phyloP scores from a whole-genome alignment of 2,888 invertebrate genomes.

The Hemistola chrysoprasaria region DNA sequence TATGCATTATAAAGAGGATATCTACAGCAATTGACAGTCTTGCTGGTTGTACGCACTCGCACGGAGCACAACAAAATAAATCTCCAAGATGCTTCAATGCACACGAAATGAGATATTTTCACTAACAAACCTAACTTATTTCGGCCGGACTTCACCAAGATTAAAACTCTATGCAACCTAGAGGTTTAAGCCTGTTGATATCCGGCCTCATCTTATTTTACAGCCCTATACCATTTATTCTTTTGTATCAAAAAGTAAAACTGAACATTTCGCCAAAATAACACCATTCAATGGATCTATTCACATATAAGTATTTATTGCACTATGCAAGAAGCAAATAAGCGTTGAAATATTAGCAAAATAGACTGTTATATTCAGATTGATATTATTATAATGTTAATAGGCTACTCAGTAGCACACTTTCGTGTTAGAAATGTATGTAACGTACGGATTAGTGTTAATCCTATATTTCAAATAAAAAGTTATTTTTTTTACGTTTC shows the following conservation, averaged over 20 bases:
- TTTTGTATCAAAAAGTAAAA: constrained; percentile 36
- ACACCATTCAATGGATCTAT: constrained; percentile 63
- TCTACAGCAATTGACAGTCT: constrained; percentile 81
- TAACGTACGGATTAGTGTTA: too few species aligned
- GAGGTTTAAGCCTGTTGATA: too few species aligned
- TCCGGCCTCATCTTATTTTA: too few species aligned
- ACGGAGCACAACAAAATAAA: constrained; percentile 58
- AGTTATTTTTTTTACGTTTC: too few species aligned
- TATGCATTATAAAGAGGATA: constrained; percentile 74
- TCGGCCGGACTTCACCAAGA: too few species aligned
- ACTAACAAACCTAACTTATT: constrained; percentile 62
- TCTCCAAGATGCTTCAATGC: constrained; percentile 51
- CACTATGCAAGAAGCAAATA: constrained; percentile 54
- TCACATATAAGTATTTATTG: constrained; percentile 65
- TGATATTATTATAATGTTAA: too few species aligned
- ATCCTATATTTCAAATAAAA: too few species aligned
- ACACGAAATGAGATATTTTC: constrained; percentile 37
- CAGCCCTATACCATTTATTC: too few species aligned
- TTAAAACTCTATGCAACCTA: constrained; percentile 66
- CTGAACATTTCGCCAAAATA: constrained; percentile 48
- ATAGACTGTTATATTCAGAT: too few species aligned
- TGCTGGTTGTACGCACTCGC: constrained; percentile 71
- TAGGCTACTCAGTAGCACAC: too few species aligned
- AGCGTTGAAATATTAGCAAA: constrained; percentile 18
- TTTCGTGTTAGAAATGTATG: too few species aligned